These are phyloP conservation scores for Lepidocyrtoides sp. DNA, from an alignment of 2,888 invertebrate species.

Conservation along the genomic window DNA sequence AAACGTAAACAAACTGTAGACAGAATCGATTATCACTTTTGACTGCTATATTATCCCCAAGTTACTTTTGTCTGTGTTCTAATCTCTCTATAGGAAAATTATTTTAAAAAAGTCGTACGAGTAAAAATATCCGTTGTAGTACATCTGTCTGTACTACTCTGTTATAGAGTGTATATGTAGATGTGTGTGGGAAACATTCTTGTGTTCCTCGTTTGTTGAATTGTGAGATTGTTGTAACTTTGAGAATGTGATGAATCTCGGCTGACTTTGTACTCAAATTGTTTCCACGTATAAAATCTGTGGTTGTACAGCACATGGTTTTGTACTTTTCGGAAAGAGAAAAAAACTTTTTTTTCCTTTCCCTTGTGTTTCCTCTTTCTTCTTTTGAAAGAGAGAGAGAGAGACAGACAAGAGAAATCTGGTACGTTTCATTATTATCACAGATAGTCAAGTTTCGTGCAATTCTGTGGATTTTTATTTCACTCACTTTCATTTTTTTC, in stretches of 20 bases:
- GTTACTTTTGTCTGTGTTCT: constrained; percentile 11
- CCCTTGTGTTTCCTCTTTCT: background rate
- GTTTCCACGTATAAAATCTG: constrained; percentile 14
- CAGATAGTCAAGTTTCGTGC: constrained; percentile 19
- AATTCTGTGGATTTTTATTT: constrained; percentile 39
- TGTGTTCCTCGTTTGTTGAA: background rate
- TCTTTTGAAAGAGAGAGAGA: background rate
- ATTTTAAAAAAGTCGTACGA: background rate
- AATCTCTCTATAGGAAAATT: constrained; percentile 9
- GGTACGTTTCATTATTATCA: constrained; percentile 30
- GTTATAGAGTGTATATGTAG: background rate
- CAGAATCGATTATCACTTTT: constrained; percentile 43
- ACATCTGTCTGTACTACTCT: too few species aligned
- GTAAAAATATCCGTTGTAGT: too few species aligned
- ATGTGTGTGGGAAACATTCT: background rate
- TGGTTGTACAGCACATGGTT: constrained; percentile 44
- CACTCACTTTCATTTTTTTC: constrained; percentile 43
- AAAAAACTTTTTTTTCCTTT: constrained; percentile 34
- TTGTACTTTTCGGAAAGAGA: constrained; percentile 31
- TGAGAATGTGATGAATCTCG: constrained; percentile 13
- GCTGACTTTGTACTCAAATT: background rate
- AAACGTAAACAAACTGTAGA: background rate
- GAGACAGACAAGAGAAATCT: constrained; percentile 63
- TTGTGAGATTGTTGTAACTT: background rate
- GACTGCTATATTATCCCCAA: constrained; percentile 43